These are phyloP conservation scores for Garra rufa DNA, from an alignment of 2,113 vertebrate species.

Conservation along the genomic window DNA sequence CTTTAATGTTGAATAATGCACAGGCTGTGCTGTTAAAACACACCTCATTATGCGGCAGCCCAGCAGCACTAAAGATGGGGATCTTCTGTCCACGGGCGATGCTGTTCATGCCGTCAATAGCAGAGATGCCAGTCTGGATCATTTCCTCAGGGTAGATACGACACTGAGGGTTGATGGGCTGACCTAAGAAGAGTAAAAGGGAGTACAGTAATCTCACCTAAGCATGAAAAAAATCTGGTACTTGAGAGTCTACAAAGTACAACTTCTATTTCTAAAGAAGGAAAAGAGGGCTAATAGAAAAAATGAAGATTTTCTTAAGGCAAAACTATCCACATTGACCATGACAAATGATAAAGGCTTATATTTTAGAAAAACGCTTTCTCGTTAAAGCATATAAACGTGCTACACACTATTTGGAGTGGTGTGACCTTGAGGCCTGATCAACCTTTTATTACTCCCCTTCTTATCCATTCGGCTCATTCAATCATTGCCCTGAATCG, in stretches of 20 bases:
- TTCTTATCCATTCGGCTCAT: constrained; percentile 12
- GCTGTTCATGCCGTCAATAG: constrained; percentile 85
- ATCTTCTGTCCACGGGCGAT: constrained; percentile 85
- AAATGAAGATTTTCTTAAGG: background rate
- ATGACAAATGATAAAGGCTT: background rate
- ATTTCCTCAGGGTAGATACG: constrained; percentile 85
- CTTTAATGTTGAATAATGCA: no score
- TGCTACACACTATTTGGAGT: constrained; percentile 13
- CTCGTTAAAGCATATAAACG: background rate
- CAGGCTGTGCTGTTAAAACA: background rate
- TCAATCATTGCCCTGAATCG: background rate
- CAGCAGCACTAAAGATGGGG: constrained; percentile 83
- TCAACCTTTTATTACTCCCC: background rate
- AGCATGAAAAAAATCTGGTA: background rate
- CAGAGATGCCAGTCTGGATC: constrained; percentile 84
- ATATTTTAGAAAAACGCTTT: background rate
- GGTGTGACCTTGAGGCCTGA: constrained; percentile 30
- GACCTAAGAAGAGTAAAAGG: constrained; percentile 66
- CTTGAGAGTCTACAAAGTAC: background rate
- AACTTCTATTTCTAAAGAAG: background rate
- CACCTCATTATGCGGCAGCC: constrained; percentile 84
- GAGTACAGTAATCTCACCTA: background rate
- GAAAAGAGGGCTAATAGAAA: background rate
- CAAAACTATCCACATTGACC: background rate
- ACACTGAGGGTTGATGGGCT: constrained; percentile 84